These are phyloP conservation scores for Sebastes itinus DNA, from an alignment of 2,797 vertebrate genomes.

Conservation along the genomic window DNA sequence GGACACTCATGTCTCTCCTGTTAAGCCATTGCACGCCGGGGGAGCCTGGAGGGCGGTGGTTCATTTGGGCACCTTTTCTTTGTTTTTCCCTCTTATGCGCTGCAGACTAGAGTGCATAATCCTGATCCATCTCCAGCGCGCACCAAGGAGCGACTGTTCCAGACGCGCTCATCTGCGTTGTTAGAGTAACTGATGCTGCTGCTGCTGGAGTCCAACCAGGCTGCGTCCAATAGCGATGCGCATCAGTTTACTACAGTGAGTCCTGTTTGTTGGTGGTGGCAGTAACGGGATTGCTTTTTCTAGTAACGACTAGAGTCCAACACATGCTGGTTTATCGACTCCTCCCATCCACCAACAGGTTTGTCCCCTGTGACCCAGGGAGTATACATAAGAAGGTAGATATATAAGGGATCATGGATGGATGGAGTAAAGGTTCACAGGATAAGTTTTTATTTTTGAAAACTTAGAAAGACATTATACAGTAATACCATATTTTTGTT, in stretches of 20 bases:
- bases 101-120: slow-evolving; percentile 14
- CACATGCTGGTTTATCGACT: not conserved
- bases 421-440: too few species aligned
- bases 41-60: slow-evolving; percentile 75
- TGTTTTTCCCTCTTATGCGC: slow-evolving; percentile 48
- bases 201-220: slow-evolving; percentile 50
- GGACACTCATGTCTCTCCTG: slow-evolving; percentile 90
- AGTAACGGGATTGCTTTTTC: slow-evolving; percentile 46
- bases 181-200: slow-evolving; percentile 1
- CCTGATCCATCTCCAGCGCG: slow-evolving; percentile 68
- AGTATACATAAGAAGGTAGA: too few species aligned
- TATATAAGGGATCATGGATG: not conserved
- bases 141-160: slow-evolving; percentile 45
- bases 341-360: not conserved
- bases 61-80: slow-evolving; percentile 68
- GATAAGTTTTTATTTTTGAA: not conserved
- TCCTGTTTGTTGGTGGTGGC: not conserved
- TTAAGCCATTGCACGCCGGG: slow-evolving; percentile 86
- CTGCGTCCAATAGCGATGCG: slow-evolving; percentile 62
- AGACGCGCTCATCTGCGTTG: slow-evolving; percentile 32
- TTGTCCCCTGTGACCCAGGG: not conserved
- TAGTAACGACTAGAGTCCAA: slow-evolving; percentile 5
- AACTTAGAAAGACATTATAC: not conserved
- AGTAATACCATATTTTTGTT: not conserved
- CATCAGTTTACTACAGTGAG: slow-evolving; percentile 4